These are phyloP conservation scores for Pygathrix nemaeus DNA, from an alignment of 2,113 vertebrate genomes.

Conservation along the genomic window DNA sequence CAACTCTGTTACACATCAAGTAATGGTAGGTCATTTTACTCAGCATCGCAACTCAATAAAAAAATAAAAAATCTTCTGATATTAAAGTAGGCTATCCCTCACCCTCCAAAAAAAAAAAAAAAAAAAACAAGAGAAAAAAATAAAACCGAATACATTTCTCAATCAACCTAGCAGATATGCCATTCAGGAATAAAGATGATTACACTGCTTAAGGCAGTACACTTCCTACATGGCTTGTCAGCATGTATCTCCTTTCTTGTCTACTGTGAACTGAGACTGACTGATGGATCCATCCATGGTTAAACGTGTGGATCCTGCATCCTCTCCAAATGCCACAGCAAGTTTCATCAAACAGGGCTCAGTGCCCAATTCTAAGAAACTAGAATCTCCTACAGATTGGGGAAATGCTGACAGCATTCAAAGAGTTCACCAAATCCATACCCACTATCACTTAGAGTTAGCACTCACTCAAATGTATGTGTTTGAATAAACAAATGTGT, in stretches of 20 bases:
- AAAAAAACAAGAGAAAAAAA: background rate
- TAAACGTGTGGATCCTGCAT: background rate
- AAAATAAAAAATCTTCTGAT: background rate
- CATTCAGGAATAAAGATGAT: constrained; percentile 39
- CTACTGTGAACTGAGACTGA: background rate
- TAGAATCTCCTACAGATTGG: background rate
- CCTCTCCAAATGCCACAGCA: background rate
- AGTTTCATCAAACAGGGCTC: background rate
- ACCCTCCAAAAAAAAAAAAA: background rate
- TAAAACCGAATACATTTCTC: background rate
- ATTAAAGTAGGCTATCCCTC: background rate
- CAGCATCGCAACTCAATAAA: background rate
- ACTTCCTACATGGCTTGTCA: background rate
- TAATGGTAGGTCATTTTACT: background rate
- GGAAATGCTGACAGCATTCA: background rate
- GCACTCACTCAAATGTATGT: background rate
- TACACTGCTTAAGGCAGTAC: constrained; percentile 2
- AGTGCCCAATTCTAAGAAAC: background rate
- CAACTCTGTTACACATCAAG: background rate
- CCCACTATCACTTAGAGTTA: background rate
- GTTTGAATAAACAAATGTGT: background rate
- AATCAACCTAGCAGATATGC: constrained; percentile 7
- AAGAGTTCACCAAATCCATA: background rate
- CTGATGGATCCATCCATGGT: background rate
- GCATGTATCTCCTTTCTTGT: background rate